These are phyloP conservation scores for Nomada ruficornis DNA, from an alignment of 2,888 invertebrate genomes.

Conservation along the genomic window DNA sequence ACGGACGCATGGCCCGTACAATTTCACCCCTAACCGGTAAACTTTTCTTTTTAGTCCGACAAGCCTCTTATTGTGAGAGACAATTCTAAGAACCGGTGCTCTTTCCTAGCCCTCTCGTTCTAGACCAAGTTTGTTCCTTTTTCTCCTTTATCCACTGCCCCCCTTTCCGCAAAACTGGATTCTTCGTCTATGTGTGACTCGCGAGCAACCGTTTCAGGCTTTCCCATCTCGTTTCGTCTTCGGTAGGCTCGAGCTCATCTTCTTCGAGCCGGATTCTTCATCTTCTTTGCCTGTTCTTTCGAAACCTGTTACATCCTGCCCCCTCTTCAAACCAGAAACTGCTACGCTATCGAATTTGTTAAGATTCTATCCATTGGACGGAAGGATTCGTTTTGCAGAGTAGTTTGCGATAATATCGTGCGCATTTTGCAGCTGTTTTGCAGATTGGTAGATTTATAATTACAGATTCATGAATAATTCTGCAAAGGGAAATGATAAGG, in stretches of 20 bases:
- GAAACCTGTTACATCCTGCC: constrained; percentile 30
- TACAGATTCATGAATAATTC: too few species aligned
- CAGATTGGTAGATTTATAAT: too few species aligned
- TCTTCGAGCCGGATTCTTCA: constrained; percentile 17
- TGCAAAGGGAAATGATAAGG: too few species aligned
- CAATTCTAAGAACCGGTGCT: constrained; percentile 77
- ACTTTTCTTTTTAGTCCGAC: constrained; percentile 80
- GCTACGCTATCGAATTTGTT: constrained; percentile 15
- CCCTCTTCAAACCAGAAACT: neutral
- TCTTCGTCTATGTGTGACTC: constrained; percentile 52
- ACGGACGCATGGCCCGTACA: constrained; percentile 74
- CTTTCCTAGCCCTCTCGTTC: constrained; percentile 51
- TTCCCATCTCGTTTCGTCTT: constrained; percentile 50
- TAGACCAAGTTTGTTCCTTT: constrained; percentile 24
- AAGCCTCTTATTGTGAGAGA: constrained; percentile 81
- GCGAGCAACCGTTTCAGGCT: constrained; percentile 54
- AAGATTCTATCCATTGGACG: neutral
- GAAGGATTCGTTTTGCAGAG: neutral
- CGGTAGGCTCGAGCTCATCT: constrained; percentile 55
- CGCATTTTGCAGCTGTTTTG: too few species aligned
- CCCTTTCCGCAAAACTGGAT: constrained; percentile 11
- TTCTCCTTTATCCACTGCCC: constrained; percentile 1
- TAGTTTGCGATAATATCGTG: too few species aligned
- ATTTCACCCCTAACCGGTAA: constrained; percentile 80
- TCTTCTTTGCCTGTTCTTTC: constrained; percentile 35